Base-by-base conservation (phyloP, 2,888 invertebrate genomes). In the Siphonodentalium dalli region DNA sequence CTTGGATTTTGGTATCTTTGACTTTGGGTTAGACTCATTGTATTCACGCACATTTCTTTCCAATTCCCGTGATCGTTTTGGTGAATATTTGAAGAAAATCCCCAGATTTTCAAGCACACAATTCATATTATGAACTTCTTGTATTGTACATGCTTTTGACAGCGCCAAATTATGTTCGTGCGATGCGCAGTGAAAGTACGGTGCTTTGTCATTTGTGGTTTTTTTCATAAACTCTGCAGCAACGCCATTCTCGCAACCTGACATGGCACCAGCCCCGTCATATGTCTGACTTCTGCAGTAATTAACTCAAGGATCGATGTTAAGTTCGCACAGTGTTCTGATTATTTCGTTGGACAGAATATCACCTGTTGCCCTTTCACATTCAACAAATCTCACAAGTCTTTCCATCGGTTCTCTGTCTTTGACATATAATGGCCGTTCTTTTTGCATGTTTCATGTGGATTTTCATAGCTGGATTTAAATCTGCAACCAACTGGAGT, bases 371-470 rank as follows among this genome's bases (percentile, higher is more conserved):
- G 27, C 40, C n/a, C 40, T 5, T 21, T 48, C 48, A n/a, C 27
- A 48, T 18, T 28, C 23, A 20, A 48, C 27, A 46, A 46, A 37
- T 46, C 34, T 51, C 18, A 58, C 28, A 20, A 54, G 33, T 20
- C 39, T 41, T 31, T 58, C 54, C 33, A 54, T 39, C 29, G 58
- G 54, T 50, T 15, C 50, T 13, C 24, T 24, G 18, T 58, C 46
- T n/a, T n/a, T n/a, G n/a, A n/a, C n/a, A n/a, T n/a, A n/a, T n/a
- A n/a, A n/a, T n/a, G n/a, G n/a, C n/a, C n/a, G n/a, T n/a, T n/a
- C n/a, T n/a, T n/a, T n/a, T n/a, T n/a, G n/a, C n/a, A n/a, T n/a
- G n/a, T n/a, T n/a, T n/a, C n/a, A n/a, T n/a, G n/a, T n/a, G n/a
- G n/a, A n/a, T n/a, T n/a, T n/a, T n/a, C n/a, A 45, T 5, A 27